A percentile compares a stretch with the other conserved stretches of the same genome.
Conservation (phyloP, 2,797 vertebrate species). For the Peromyscus eremicus region DNA sequence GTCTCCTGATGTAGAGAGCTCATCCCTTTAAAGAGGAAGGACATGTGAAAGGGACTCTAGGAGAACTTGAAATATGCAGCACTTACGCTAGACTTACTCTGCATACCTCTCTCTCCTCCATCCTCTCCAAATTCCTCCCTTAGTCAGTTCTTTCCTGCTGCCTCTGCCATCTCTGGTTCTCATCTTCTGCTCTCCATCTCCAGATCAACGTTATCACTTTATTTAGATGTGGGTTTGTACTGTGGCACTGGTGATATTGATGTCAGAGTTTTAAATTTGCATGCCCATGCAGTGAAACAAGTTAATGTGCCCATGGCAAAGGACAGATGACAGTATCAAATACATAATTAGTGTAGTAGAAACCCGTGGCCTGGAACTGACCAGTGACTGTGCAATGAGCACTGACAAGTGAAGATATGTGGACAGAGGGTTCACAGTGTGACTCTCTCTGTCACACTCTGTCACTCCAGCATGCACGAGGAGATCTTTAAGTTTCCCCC, state of each 20-base stretch:
- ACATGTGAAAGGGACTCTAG: not conserved
- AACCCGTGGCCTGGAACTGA: no score
- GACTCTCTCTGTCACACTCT: no score
- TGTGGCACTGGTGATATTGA: no score
- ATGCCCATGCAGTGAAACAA: not conserved
- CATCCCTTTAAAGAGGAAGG: not conserved
- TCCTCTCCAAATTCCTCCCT: no score
- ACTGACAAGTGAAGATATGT: no score
- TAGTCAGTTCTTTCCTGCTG: not conserved
- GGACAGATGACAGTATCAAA: not conserved
- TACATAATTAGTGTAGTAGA: no score
- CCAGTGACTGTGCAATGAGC: no score
- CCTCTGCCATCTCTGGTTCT: not conserved
- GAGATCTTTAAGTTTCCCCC: no score
- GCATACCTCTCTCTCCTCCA: not conserved
- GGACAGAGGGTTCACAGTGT: no score
- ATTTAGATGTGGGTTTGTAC: rapidly evolving
- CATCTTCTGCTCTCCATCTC: not conserved
- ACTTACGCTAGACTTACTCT: no score
- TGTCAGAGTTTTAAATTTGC: not conserved
- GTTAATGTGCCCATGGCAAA: not conserved
- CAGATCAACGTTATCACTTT: not conserved
- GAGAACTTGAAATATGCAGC: not conserved
- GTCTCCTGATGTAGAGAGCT: not conserved
- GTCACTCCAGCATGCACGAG: no score